A percentile compares a stretch with the other conserved stretches of the same genome.
Conservation (phyloP, 2,113 vertebrate species). For the Cettia cetti region DNA sequence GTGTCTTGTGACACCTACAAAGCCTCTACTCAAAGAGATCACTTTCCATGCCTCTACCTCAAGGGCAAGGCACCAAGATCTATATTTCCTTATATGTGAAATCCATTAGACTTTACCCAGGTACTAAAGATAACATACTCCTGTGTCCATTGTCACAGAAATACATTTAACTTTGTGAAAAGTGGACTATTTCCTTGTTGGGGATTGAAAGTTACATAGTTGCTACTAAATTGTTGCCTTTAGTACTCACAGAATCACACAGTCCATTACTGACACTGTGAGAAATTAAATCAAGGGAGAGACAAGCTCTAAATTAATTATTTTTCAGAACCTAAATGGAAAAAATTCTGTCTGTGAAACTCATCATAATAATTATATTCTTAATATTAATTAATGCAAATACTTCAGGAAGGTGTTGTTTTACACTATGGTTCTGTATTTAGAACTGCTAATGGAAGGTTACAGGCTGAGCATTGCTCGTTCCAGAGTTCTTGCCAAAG, state of each 20-base stretch:
- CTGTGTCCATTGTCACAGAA: background rate
- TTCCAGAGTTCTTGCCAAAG: constrained; percentile 50
- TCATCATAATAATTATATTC: background rate
- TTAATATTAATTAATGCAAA: background rate
- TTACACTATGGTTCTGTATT: constrained; percentile 37
- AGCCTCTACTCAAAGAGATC: background rate
- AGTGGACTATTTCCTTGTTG: background rate
- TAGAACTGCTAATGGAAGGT: constrained; percentile 50
- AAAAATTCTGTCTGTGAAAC: background rate
- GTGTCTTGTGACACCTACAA: background rate
- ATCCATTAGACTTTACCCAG: background rate
- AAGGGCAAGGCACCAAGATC: background rate
- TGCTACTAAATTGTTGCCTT: background rate
- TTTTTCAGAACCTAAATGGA: background rate
- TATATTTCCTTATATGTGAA: background rate
- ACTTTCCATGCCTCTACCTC: background rate
- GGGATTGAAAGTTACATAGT: background rate
- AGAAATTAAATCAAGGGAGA: background rate
- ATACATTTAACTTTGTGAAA: background rate
- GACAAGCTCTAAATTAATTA: background rate
- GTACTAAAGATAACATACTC: background rate
- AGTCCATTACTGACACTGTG: background rate
- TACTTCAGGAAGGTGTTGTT: constrained; percentile 6
- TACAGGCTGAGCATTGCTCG: constrained; percentile 4
- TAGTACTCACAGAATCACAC: background rate